phyloP scores from a whole-genome alignment of 2,888 invertebrate species.

The Trichogramma dendrolimi region DNA sequence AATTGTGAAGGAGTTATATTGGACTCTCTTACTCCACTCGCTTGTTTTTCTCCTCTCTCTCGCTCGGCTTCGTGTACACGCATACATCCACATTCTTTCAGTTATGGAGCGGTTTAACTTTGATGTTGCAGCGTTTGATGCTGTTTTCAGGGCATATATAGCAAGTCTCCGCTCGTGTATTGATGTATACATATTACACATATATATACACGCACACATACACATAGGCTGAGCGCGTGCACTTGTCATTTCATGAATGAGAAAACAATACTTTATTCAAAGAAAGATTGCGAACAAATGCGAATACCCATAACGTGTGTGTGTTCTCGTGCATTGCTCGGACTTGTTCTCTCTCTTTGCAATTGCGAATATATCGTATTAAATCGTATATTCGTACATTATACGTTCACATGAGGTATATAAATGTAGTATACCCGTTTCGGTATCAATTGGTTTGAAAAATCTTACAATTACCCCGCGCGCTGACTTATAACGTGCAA shows the following conservation, averaged over 20 bases:
- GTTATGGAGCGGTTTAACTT: constrained; percentile 32
- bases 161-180: constrained; percentile 8
- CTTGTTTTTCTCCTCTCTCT: neutral
- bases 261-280: constrained; percentile 27
- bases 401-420: too few species aligned
- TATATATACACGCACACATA: too few species aligned
- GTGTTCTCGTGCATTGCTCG: too few species aligned
- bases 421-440: too few species aligned
- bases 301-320: neutral
- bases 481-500: too few species aligned
- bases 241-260: constrained; percentile 29
- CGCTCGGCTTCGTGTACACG: constrained; percentile 14
- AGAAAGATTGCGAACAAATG: constrained; percentile 10
- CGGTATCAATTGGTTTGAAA: too few species aligned
- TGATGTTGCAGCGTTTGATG: constrained; percentile 26
- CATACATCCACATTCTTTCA: neutral
- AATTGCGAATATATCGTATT: neutral
- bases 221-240: constrained; percentile 3
- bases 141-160: constrained; percentile 25
- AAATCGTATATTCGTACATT: too few species aligned
- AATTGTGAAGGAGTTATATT: neutral
- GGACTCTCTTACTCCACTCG: constrained; percentile 12
- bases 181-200: constrained; percentile 9
- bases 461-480: too few species aligned
- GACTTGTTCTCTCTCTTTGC: neutral